Base-by-base conservation (phyloP, 1,140 invertebrate species). In the Cotesia vestalis region DNA sequence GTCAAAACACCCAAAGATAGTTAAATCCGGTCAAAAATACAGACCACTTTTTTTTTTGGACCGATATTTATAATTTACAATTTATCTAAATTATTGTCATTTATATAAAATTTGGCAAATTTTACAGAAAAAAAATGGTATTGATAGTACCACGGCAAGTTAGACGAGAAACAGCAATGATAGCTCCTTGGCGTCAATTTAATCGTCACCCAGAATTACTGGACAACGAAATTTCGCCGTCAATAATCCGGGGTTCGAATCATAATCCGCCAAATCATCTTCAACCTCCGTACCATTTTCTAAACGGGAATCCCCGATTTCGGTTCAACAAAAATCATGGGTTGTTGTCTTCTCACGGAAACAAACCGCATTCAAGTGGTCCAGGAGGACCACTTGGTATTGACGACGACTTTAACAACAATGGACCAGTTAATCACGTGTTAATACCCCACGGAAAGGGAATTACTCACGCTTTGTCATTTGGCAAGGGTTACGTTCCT, bases 401-500 rank as follows among this genome's bases (percentile, higher is more conserved):
- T 4, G 79, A 79, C 0, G 79, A 82, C 11, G 80, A 85, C 20
- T 85, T 84, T 57, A 80, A 83, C 27, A 78, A 80, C n/a, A 72
- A 80, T 34, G 79, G 83, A 17, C 35, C n/a, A 1, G 71, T 82
- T 4, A 81, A 84, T 36, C 78, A 86, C 20, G 71, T 82, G 0
- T 61, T 73, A 0, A 67, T 84, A 66, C 83, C 84, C 2, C 74
- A 84, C 14, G 78, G 83, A 0, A 85, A 85, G 68, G 79, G 77
- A 2, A 73, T 84, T 36, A 73, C 38, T 64, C 79, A 82, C 53
- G 76, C 73, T 3, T 60, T 83, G 1, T 67, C 80, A 1, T 85
- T 76, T 34, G 82, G 83, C 0, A 81, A 81, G 35, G 83, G 81
- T 20, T 85, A 85, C 27, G 72, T 85, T 0, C 83, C 83, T 3